These are phyloP conservation scores for Lophochroa leadbeateri DNA, from an alignment of 2,113 vertebrate species.

Conservation along the genomic window DNA sequence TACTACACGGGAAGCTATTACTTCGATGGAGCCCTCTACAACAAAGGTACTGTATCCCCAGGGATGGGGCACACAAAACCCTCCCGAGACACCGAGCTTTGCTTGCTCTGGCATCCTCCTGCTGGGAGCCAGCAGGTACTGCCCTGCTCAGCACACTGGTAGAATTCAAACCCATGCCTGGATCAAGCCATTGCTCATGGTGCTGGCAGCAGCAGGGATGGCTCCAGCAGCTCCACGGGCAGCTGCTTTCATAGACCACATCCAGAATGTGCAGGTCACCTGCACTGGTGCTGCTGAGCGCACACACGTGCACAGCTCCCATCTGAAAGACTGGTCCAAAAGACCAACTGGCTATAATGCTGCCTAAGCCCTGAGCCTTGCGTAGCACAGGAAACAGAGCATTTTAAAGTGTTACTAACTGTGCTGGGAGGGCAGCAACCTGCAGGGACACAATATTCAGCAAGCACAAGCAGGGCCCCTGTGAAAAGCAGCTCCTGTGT, in stretches of 20 bases:
- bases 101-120: neutral
- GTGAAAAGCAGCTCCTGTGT: neutral
- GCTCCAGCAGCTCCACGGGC: neutral
- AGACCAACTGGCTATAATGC: neutral
- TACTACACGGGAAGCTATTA: conserved; percentile 98
- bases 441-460: neutral
- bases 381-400: neutral
- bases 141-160: neutral
- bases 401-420: neutral
- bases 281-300: neutral
- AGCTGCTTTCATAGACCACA: neutral
- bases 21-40: conserved; percentile 94
- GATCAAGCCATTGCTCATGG: fast-evolving
- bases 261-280: neutral
- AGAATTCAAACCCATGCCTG: neutral
- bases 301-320: fast-evolving
- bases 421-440: neutral
- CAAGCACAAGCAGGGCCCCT: neutral
- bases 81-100: neutral
- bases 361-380: neutral
- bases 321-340: neutral
- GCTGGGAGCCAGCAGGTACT: neutral
- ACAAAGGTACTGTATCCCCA: conserved; percentile 81
- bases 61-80: neutral
- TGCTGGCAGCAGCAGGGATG: neutral